These are phyloP conservation scores for Gastracanthus pulcherrimus DNA, from an alignment of 2,888 invertebrate genomes.

Conservation along the genomic window DNA sequence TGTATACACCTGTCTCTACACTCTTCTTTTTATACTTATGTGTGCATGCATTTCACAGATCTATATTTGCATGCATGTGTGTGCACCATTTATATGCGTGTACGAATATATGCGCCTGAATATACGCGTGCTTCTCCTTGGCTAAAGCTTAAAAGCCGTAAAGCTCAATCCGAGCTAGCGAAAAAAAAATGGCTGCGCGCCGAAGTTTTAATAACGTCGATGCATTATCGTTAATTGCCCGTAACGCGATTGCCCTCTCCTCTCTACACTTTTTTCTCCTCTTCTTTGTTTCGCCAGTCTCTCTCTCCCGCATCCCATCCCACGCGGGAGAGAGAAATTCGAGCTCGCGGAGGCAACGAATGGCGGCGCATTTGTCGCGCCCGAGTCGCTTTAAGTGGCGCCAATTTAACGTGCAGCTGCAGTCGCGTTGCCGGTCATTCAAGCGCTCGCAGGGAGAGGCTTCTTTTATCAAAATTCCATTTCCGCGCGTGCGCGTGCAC, in stretches of 20 bases:
- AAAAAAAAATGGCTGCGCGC: background rate
- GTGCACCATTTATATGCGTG: no score
- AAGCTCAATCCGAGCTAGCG: no score
- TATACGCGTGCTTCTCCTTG: background rate
- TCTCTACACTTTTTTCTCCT: background rate
- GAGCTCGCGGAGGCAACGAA: background rate
- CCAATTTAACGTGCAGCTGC: constrained; percentile 8
- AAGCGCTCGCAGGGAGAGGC: no score
- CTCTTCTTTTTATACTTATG: no score
- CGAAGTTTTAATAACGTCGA: constrained; percentile 25
- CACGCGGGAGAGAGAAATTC: background rate
- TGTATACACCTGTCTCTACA: no score
- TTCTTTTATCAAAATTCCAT: no score
- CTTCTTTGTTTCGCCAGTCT: background rate
- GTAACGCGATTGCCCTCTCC: background rate
- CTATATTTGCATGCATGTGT: background rate
- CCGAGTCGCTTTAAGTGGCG: background rate
- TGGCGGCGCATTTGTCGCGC: background rate
- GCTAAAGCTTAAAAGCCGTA: background rate
- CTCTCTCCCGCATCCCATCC: background rate
- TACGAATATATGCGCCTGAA: no score
- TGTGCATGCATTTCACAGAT: no score
- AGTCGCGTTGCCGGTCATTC: background rate
- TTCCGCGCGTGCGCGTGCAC: no score
- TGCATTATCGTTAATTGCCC: constrained; percentile 30